Base-by-base conservation (phyloP, 2,888 invertebrate genomes). In the Palloptera scutellata region DNA sequence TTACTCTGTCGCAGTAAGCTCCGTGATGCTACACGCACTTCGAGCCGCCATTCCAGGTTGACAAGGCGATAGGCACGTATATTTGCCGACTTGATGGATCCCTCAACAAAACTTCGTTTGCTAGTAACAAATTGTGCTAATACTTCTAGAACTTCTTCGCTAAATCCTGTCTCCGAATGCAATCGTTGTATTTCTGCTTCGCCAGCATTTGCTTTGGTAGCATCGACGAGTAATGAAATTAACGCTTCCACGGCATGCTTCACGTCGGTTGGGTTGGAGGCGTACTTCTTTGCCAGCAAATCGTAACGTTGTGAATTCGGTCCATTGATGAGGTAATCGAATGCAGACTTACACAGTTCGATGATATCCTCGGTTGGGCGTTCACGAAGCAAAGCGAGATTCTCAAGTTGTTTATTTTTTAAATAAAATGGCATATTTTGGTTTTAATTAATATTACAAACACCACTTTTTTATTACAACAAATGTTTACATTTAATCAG, bases 141-240 rank as follows among this genome's bases (percentile, higher is more conserved):
- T 41, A 85, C 78, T 2, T 81, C 79, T 12, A 81, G 67, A 1
- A 81, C 80, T 1, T 82, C 81, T 0, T 75, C 71, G 4, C 74
- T 75, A 42, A 84, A 78, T 6, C 76, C 73, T 1, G 73, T 74
- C n/a, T 79, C 74, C 15, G 72, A 61, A 0, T 77, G 75, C 53
- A 79, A 51, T 11, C 74, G 64, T 11, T 77, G 75, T 61, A 81
- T 72, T 17, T 79, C 79, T 1, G 73, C 71, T 12, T 76, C 79
- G 11, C 72, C 76, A 82, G 91, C 91, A 86, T 90, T 89, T 72
- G 90, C 87, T 84, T 90, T 91, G 74, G 90, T 90, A 72, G 89
- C 89, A 83, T 93, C 89, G 17, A 92, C 85, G 60, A 93, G 85
- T 60, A 93, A 86, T 81, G 92, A 90, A n/a, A 92, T 88, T 63